Evolutionary conservation across 2,113 vertebrate species (phyloP).

Genomic region (Nothobranchius kuhntae): DNA sequence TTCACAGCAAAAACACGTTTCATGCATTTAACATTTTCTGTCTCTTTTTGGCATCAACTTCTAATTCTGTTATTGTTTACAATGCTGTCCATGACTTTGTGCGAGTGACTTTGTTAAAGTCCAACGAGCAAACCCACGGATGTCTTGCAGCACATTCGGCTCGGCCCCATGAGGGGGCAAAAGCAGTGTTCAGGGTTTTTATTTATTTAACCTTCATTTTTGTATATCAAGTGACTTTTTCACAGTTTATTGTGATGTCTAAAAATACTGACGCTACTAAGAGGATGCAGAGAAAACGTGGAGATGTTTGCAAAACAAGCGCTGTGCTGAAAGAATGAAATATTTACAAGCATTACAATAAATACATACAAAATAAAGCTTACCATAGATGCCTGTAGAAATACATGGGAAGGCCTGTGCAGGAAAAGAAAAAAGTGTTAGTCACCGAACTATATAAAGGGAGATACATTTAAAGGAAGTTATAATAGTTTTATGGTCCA

Average conservation of each 20-base stretch:
- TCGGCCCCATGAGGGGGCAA: conserved; percentile 28
- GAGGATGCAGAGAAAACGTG: neutral
- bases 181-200: conserved; percentile 27
- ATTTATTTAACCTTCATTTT: conserved; percentile 37
- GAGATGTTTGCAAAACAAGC: conserved; percentile 1
- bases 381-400: conserved; percentile 99
- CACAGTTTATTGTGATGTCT: neutral
- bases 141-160: conserved; percentile 35
- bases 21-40: neutral
- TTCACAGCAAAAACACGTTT: conserved; percentile 8
- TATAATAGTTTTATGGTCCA: no score
- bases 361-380: conserved; percentile 58
- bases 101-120: conserved; percentile 52
- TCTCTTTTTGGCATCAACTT: conserved; percentile 1
- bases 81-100: conserved; percentile 36
- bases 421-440: conserved; percentile 67
- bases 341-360: neutral
- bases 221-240: conserved; percentile 39
- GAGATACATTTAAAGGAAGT: no score
- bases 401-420: conserved; percentile 96
- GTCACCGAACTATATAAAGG: no score
- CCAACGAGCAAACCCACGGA: conserved; percentile 31
- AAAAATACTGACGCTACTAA: neutral
- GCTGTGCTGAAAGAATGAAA: neutral
- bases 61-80: conserved; percentile 19